Base-by-base conservation (phyloP, 1,140 invertebrate species). In the Bradysia coprophila region DNA sequence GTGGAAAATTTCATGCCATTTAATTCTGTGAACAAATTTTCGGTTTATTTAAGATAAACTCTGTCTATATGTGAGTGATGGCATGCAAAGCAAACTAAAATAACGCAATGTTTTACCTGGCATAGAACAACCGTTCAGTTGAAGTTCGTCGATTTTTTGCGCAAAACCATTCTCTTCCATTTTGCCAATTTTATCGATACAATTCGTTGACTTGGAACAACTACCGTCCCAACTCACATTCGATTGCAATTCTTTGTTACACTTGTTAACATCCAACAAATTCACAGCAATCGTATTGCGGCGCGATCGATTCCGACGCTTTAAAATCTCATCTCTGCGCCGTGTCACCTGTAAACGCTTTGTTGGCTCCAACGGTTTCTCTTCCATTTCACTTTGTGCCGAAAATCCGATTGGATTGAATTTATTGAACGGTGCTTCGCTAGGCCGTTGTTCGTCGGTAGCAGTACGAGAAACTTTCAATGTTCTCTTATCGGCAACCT, bases 241-340 rank as follows among this genome's bases (percentile, higher is more conserved):
- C n/a, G n/a, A n/a, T n/a, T n/a, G n/a, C n/a, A n/a, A n/a, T n/a
- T n/a, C n/a, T n/a, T n/a, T n/a, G n/a, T n/a, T n/a, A n/a, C n/a
- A n/a, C n/a, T n/a, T n/a, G n/a, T n/a, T n/a, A n/a, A 42, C 8
- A 21, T 42, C 41, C 20, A 33, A 16, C 8, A 19, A 20, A 18
- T 42, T 42, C 15, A 42, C 32, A 21, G 22, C 41, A 20, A 42
- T 42, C 20, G 41, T 42, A 20, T 33, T 42, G 11, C 41, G 16
- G 4, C 41, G 24, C 6, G 13, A 33, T 16, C 21, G 13, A 9
- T 9, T 11, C 15, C 36, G 13, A 11, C 36, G 8, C 18, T 37
- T 37, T 39, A 20, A 39, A 24, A 24, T 24, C 10, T 24, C 21
- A 24, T 24, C n/a, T 15, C 15, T 39, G 8, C 24, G 39, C 21